These are phyloP conservation scores for Cardiocondyla obscurior DNA, from an alignment of 1,140 invertebrate genomes.

Conservation along the genomic window DNA sequence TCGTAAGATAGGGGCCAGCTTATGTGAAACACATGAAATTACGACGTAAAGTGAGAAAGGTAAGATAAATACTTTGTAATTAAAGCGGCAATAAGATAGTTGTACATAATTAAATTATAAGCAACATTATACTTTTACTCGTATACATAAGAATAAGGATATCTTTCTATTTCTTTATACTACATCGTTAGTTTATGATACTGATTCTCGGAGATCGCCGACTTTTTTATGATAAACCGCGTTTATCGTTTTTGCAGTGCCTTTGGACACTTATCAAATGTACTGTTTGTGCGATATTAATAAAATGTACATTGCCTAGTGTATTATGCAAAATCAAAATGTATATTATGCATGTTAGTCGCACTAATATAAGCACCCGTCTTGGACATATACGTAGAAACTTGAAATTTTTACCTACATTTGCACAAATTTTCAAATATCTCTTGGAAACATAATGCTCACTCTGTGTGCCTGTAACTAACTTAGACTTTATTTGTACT, in stretches of 20 bases:
- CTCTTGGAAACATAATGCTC: neutral
- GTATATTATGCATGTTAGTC: neutral
- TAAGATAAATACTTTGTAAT: conserved; percentile 5
- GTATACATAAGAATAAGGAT: conserved; percentile 8
- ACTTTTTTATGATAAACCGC: conserved; percentile 40
- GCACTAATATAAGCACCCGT: conserved; percentile 15
- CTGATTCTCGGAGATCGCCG: neutral
- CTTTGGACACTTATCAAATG: conserved; percentile 34
- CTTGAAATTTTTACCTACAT: neutral
- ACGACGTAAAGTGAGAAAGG: neutral
- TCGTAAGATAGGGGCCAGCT: neutral
- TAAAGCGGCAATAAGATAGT: neutral
- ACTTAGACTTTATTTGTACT: neutral
- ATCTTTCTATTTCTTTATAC: conserved; percentile 31
- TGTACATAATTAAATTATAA: conserved; percentile 43
- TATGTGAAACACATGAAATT: neutral
- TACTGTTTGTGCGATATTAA: conserved; percentile 45
- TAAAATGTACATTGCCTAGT: conserved; percentile 36
- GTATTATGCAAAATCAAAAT: conserved; percentile 42
- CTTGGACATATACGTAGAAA: neutral
- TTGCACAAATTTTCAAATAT: neutral
- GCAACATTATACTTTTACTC: conserved; percentile 20
- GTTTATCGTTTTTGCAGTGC: conserved; percentile 34
- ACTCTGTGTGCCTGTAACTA: neutral
- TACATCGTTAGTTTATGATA: neutral